These are phyloP conservation scores for Athalia circularis DNA, from an alignment of 2,888 invertebrate species.

Conservation along the genomic window DNA sequence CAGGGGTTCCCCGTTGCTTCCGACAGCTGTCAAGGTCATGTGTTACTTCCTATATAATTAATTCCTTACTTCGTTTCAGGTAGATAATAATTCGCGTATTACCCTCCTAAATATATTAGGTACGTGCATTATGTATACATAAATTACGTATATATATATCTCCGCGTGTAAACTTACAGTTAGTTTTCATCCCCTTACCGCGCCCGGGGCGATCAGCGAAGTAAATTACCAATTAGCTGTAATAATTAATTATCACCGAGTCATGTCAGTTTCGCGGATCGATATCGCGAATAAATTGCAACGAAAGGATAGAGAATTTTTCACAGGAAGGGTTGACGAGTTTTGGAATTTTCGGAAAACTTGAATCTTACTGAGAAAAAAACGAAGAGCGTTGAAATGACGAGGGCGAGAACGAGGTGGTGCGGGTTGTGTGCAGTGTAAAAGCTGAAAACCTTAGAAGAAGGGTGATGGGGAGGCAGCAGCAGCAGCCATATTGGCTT, in stretches of 20 bases:
- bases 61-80: background rate
- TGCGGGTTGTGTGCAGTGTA: no score
- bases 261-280: conserved; percentile 12
- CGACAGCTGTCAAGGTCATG: conserved; percentile 39
- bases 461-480: background rate
- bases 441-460: background rate
- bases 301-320: no score
- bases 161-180: no score
- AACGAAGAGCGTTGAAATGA: no score
- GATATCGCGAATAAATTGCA: no score
- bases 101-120: no score
- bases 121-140: no score
- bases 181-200: background rate
- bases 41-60: background rate
- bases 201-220: background rate
- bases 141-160: no score
- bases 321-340: no score
- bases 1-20: background rate
- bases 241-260: conserved; percentile 30
- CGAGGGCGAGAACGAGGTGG: no score
- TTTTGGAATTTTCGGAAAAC: no score
- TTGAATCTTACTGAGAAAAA: no score
- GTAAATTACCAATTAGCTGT: conserved; percentile 20
- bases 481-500: conserved; percentile 33
- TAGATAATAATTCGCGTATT: background rate